These are phyloP conservation scores for Aphelinus certus DNA, from an alignment of 1,140 invertebrate species.

Conservation along the genomic window DNA sequence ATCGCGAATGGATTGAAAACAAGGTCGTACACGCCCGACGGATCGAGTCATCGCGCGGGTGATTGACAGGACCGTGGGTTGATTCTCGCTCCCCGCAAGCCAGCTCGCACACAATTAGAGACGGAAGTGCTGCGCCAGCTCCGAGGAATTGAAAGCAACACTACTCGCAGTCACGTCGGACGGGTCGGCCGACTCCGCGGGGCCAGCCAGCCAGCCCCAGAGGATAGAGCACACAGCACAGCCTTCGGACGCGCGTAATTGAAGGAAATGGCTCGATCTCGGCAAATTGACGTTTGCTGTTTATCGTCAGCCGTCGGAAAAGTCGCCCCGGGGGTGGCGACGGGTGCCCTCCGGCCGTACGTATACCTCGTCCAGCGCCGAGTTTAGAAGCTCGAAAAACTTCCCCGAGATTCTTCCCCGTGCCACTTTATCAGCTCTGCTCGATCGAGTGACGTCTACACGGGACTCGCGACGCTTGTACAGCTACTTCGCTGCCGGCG, in stretches of 20 bases:
- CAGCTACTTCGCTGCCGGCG: background rate
- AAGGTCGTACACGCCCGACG: too few relatives aligned
- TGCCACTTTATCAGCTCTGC: too few relatives aligned
- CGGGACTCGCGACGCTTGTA: background rate
- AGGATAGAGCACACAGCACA: background rate
- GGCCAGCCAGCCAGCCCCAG: background rate
- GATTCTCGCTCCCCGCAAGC: too few relatives aligned
- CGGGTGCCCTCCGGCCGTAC: too few relatives aligned
- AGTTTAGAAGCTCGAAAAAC: conserved; percentile 19
- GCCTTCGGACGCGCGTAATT: conserved; percentile 17
- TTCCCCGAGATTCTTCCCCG: background rate
- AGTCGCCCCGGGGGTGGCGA: too few relatives aligned
- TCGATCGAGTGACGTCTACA: conserved; percentile 10
- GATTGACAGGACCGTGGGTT: too few relatives aligned
- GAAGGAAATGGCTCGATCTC: conserved; percentile 26
- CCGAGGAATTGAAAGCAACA: background rate
- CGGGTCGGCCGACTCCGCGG: conserved; percentile 14
- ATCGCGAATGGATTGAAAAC: too few relatives aligned
- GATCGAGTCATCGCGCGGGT: too few relatives aligned
- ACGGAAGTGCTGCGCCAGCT: too few relatives aligned
- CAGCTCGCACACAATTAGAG: too few relatives aligned
- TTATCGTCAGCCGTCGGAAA: conserved; percentile 16
- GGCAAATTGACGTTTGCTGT: conserved; percentile 28
- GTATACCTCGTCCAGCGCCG: background rate
- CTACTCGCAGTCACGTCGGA: background rate